Evolutionary conservation across 1,140 invertebrate species (phyloP).

Genomic region (Copidosoma floridanum): DNA sequence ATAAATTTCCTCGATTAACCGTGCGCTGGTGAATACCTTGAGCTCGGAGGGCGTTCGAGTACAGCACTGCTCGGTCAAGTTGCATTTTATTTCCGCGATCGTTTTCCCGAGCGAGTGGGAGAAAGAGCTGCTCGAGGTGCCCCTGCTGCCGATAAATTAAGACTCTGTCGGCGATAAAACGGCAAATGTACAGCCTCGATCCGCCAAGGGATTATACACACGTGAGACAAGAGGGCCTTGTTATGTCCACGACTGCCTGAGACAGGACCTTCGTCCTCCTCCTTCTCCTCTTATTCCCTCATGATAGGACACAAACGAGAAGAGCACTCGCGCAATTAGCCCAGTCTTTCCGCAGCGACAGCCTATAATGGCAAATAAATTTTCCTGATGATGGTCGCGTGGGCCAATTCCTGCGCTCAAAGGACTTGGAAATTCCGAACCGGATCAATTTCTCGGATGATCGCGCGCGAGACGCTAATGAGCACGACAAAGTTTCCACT

Average conservation of each 20-base stretch:
- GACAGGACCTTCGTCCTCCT: constrained; percentile 3
- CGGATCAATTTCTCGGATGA: not conserved
- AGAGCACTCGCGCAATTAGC: constrained; percentile 18
- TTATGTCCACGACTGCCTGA: constrained; percentile 13
- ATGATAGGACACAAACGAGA: too few species aligned
- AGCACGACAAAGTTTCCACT: not conserved
- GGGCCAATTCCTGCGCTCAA: too few species aligned
- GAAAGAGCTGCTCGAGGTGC: too few species aligned
- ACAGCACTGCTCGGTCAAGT: too few species aligned
- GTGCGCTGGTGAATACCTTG: too few species aligned
- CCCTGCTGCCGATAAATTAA: constrained; percentile 6
- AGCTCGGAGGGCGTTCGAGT: too few species aligned
- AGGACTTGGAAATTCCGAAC: constrained; percentile 24
- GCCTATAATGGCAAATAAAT: constrained; percentile 18
- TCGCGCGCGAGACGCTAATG: not conserved
- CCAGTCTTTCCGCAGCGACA: not conserved
- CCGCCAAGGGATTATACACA: too few species aligned
- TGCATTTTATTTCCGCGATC: constrained; percentile 3
- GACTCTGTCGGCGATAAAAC: constrained; percentile 10
- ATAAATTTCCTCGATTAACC: too few species aligned
- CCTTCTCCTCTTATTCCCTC: too few species aligned
- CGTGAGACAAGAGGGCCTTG: not conserved
- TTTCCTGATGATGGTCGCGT: constrained; percentile 15
- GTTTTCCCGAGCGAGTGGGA: not conserved
- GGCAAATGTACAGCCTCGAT: not conserved